phyloP scores from a whole-genome alignment of 1,140 invertebrate genomes.

The Colletes gigas region DNA sequence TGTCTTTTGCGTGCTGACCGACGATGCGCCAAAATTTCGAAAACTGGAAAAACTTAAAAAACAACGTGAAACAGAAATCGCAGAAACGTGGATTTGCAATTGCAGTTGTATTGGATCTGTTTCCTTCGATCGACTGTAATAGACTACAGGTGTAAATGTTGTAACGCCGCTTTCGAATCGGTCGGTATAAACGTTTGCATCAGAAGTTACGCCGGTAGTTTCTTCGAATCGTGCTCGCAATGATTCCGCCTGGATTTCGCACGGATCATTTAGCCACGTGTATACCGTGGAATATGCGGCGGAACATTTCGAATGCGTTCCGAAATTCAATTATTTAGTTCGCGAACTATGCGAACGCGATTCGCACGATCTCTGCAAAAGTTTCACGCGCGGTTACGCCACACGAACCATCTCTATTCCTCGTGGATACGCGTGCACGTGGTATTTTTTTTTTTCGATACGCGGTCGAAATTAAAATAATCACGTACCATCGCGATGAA shows the following conservation, averaged over 20 bases:
- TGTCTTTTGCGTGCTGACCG: no score
- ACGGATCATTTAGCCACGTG: not conserved
- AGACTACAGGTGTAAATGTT: no score
- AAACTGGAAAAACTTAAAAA: no score
- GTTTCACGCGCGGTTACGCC: not conserved
- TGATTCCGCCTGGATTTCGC: not conserved
- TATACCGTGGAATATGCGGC: not conserved
- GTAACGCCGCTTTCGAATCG: no score
- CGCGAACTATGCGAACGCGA: not conserved
- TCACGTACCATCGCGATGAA: not conserved
- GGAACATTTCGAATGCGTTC: conserved; percentile 6
- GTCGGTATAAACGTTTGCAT: no score
- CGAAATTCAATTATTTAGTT: conserved; percentile 16
- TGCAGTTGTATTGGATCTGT: no score
- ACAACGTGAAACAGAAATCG: no score
- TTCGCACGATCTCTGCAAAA: not conserved
- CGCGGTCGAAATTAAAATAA: not conserved
- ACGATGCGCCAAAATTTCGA: no score
- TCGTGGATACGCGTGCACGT: not conserved
- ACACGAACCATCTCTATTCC: not conserved
- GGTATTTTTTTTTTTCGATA: not conserved
- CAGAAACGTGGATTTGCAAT: no score
- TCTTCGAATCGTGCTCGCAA: no score
- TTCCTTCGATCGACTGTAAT: no score
- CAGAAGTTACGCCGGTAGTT: no score